Percentiles rank a stretch among this genome's conserved stretches.
Evolutionary conservation across 2,888 invertebrate genomes (phyloP).

Genomic region (Oasisia sp.): DNA sequence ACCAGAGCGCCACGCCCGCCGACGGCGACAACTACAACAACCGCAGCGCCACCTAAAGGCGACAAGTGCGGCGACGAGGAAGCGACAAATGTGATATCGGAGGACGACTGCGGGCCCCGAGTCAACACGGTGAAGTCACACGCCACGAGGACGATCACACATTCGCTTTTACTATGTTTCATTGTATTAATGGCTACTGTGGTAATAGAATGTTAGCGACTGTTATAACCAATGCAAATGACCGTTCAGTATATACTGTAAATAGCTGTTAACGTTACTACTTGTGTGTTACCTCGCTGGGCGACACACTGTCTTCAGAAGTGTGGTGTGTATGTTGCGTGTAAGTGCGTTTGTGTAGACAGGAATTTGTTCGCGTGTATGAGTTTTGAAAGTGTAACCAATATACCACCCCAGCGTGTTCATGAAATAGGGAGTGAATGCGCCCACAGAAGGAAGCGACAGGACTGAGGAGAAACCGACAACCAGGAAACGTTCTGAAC

Average conservation of each 20-base stretch:
- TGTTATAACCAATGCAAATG: background rate
- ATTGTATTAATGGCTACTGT: slow-evolving; percentile 17
- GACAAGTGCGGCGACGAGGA: background rate
- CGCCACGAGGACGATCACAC: background rate
- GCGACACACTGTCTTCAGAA: background rate
- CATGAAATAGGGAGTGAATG: no score
- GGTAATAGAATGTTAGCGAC: slow-evolving; percentile 10
- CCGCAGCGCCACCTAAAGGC: background rate
- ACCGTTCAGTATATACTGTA: slow-evolving; percentile 17
- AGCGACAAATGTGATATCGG: background rate
- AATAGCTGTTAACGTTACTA: background rate
- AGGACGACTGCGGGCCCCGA: background rate
- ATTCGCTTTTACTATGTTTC: slow-evolving; percentile 12
- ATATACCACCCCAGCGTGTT: background rate
- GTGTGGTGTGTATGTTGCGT: background rate
- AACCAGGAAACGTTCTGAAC: background rate
- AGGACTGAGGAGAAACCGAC: background rate
- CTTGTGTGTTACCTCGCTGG: background rate
- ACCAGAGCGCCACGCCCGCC: background rate
- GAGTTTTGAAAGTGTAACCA: background rate
- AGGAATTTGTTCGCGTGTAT: background rate
- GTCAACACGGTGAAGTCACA: background rate
- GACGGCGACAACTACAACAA: background rate
- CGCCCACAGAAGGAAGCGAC: background rate
- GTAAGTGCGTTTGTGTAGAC: background rate